Base-by-base conservation (phyloP, 2,888 invertebrate genomes). In the Apocheima hispidaria region DNA sequence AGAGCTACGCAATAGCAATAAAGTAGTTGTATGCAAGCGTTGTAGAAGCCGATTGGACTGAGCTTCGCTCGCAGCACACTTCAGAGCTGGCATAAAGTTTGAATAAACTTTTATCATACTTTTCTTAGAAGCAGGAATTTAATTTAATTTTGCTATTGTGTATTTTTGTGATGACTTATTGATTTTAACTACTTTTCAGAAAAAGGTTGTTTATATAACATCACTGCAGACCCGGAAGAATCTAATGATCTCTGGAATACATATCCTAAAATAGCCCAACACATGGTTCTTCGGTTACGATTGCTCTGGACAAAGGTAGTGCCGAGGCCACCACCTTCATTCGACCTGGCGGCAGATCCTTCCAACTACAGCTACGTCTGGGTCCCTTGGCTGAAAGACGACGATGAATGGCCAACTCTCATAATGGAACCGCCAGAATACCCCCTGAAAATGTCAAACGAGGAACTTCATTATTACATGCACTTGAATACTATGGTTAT, bases 171-270 rank as follows among this genome's bases (percentile, higher is more conserved):
- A 40, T 33, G 1, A 21, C 1, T 40, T 4, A 5, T 21, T 10
- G 20, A 20, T 35, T 49, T 51, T 28, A 38, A 9, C 21, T 1
- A 38, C 1, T 36, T 64, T 28, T 62, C 78, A 86, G 83, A 14
- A 2, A 84, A 82, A 72, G 85, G 83, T 18, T 84, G 83, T 54
- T 73, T 86, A 0, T 84, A 72, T 56, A 81, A 86, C 56, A 65
- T 86, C 35, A 81, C 67, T 35, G 74, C 70, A 1, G 84, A 85
- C 63, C 84, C 84, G 5, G 60, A 70, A 28, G 84, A 86, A 70
- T 64, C 73, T 0, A 60, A 73, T 30, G 83, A 84, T 53, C 69
- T 86, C 35, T 86, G 85, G 86, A 30, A 75, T 36, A 54, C 68
- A 10, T 67, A 64, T 18, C 79, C 82, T 16, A 74, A 82, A 6